phyloP scores from a whole-genome alignment of 2,113 vertebrate species.

The Parus major region DNA sequence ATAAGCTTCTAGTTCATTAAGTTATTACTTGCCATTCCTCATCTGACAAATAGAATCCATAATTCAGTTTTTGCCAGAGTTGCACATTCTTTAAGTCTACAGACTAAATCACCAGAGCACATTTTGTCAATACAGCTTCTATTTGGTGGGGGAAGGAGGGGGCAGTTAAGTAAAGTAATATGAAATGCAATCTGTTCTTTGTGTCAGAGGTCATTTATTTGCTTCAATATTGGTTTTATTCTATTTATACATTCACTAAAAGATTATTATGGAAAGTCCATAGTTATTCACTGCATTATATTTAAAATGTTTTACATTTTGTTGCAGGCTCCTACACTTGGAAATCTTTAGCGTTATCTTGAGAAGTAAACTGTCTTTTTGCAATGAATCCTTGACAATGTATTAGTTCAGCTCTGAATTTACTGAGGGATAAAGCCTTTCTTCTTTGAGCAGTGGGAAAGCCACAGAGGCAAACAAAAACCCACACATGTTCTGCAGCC shows the following conservation, averaged over 20 bases:
- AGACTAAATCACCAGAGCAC: slow-evolving; percentile 46
- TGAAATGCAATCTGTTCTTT: slow-evolving; percentile 14
- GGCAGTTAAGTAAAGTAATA: slow-evolving; percentile 56
- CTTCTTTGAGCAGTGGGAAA: slow-evolving; percentile 15
- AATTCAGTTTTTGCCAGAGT: slow-evolving; percentile 57
- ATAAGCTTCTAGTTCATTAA: slow-evolving; percentile 62
- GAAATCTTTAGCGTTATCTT: background rate
- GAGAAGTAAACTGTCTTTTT: background rate
- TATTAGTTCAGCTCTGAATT: background rate
- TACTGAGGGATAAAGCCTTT: slow-evolving; percentile 18
- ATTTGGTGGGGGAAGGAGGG: slow-evolving; percentile 17
- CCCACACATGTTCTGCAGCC: background rate
- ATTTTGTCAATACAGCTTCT: slow-evolving; percentile 61
- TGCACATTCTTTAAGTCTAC: slow-evolving; percentile 58
- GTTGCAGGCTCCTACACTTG: background rate
- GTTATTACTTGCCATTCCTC: slow-evolving; percentile 53
- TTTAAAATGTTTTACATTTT: slow-evolving; percentile 14
- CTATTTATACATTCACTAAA: background rate
- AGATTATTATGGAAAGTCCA: background rate
- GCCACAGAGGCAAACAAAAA: background rate
- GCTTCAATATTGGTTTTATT: slow-evolving; percentile 62
- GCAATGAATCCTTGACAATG: background rate
- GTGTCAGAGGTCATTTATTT: slow-evolving; percentile 47
- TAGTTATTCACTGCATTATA: background rate
- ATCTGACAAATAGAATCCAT: slow-evolving; percentile 42